phyloP scores from a whole-genome alignment of 2,888 invertebrate genomes.

The Myopa testacea region DNA sequence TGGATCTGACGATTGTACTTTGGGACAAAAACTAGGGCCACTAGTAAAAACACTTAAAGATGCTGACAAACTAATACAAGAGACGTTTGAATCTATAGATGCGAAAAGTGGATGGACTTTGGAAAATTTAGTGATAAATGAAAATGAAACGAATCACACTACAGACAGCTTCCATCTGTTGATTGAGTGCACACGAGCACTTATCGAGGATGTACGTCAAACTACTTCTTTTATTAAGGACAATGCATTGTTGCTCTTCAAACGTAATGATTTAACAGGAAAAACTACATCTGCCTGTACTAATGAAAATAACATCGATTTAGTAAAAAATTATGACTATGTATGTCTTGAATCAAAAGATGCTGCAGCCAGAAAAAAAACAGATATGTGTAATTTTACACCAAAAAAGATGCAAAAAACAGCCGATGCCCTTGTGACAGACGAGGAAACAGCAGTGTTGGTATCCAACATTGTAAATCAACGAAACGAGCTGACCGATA shows the following conservation, averaged over 20 bases:
- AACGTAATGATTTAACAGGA: slow-evolving; percentile 68
- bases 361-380: slow-evolving; percentile 77
- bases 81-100: slow-evolving; percentile 80
- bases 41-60: slow-evolving; percentile 83
- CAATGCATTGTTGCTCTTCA: slow-evolving; percentile 83
- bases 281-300: not conserved
- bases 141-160: slow-evolving; percentile 67
- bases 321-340: slow-evolving; percentile 91
- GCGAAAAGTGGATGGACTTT: slow-evolving; percentile 84
- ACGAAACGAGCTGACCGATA: slow-evolving; percentile 72
- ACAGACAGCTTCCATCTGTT: slow-evolving; percentile 90
- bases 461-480: slow-evolving; percentile 65
- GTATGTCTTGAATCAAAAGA: slow-evolving; percentile 86
- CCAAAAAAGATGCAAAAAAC: slow-evolving; percentile 79
- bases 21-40: slow-evolving; percentile 80
- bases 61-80: slow-evolving; percentile 83
- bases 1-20: slow-evolving; percentile 82
- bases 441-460: slow-evolving; percentile 74
- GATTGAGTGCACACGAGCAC: slow-evolving; percentile 85
- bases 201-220: slow-evolving; percentile 90
- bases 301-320: slow-evolving; percentile 68
- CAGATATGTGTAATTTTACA: slow-evolving; percentile 78
- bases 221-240: slow-evolving; percentile 92
- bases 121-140: slow-evolving; percentile 72
- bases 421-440: slow-evolving; percentile 80